Percentiles rank a stretch among this genome's conserved stretches.
phyloP scores from a whole-genome alignment of 2,888 invertebrate species.

The Papilio demoleus region DNA sequence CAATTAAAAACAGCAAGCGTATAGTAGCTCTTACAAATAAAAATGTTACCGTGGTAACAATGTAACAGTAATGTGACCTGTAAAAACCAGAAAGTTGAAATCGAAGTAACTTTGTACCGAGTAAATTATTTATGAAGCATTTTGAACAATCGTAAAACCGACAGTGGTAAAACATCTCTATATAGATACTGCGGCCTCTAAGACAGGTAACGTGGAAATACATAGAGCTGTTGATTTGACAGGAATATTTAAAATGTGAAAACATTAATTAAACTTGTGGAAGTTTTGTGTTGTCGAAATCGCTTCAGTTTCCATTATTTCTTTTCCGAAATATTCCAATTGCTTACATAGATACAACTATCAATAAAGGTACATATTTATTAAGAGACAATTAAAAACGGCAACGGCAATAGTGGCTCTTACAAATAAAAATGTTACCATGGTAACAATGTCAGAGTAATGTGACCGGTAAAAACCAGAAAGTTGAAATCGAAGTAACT shows the following conservation, averaged over 20 bases:
- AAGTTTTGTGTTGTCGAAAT: not conserved
- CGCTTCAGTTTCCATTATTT: not conserved
- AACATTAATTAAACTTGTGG: not conserved
- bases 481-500: slow-evolving; percentile 2
- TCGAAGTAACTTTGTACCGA: not conserved
- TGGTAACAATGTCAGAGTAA: not conserved
- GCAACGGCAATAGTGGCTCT: too few species aligned
- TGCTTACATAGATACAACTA: not conserved
- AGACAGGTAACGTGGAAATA: slow-evolving; percentile 59
- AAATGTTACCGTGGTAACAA: too few species aligned
- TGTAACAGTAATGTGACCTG: not conserved
- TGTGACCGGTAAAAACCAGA: not conserved
- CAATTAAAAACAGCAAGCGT: too few species aligned
- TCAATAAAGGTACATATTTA: not conserved
- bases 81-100: not conserved
- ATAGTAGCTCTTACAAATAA: too few species aligned
- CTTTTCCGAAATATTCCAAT: not conserved
- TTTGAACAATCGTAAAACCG: slow-evolving; percentile 29
- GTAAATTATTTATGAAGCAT: slow-evolving; percentile 28
- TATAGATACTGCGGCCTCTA: slow-evolving; percentile 69
- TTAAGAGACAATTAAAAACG: too few species aligned
- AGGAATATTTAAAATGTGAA: not conserved
- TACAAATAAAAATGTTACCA: too few species aligned
- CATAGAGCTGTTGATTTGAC: slow-evolving; percentile 42
- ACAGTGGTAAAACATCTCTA: slow-evolving; percentile 60